A percentile compares a stretch with the other conserved stretches of the same genome.
Conservation (phyloP, 2,888 invertebrate genomes). For the Tanytarsus gracilentus region DNA sequence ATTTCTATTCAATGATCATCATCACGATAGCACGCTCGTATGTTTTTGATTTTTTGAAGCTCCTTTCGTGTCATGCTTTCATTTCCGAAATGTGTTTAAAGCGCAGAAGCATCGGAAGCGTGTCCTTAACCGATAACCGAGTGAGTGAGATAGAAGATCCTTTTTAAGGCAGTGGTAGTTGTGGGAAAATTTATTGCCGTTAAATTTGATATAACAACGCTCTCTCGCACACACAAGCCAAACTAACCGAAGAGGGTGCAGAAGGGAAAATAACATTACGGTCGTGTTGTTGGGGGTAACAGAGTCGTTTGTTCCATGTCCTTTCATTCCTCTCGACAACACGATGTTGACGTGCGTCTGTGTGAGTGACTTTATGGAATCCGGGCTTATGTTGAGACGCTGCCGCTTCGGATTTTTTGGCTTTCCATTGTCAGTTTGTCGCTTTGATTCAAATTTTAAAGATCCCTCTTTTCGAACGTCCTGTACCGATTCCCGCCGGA, state of each 20-base stretch:
- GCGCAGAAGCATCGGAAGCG: too few relatives aligned
- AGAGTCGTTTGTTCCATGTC: background rate
- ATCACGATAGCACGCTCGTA: too few relatives aligned
- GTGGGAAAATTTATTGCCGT: conserved; percentile 8
- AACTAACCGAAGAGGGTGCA: conserved; percentile 8
- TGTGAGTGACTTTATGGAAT: background rate
- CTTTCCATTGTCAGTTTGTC: conserved; percentile 23
- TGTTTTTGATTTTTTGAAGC: too few relatives aligned
- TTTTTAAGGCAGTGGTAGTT: background rate
- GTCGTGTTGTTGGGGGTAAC: background rate
- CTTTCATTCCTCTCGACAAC: background rate
- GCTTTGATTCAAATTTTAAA: conserved; percentile 28
- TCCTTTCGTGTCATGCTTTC: too few relatives aligned
- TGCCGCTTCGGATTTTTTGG: conserved; percentile 17
- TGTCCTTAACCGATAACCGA: too few relatives aligned
- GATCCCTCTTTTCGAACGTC: conserved; percentile 19
- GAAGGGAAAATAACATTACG: conserved; percentile 2
- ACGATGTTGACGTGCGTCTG: background rate
- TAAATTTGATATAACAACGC: background rate
- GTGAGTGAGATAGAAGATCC: background rate
- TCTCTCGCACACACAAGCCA: background rate
- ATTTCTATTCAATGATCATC: too few relatives aligned
- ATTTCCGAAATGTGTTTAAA: too few relatives aligned
- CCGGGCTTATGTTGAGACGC: conserved; percentile 11
- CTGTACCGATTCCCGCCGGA: conserved; percentile 8